Percentiles rank a stretch among this genome's conserved stretches.
phyloP scores from a whole-genome alignment of 2,797 vertebrate genomes.

The Glossophaga mutica region DNA sequence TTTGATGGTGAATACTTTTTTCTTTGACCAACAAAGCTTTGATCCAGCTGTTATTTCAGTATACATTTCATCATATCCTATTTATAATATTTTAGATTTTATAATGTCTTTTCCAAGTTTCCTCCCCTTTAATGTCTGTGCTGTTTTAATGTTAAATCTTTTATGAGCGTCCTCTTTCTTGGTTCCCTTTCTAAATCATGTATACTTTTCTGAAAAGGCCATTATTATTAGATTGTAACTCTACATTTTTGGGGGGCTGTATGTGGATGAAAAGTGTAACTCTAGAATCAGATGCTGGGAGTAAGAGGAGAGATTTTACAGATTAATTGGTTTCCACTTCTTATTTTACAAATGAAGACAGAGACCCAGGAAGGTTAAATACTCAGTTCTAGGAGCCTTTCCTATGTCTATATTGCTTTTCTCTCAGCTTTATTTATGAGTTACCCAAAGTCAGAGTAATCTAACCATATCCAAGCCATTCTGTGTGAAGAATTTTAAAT shows the following conservation, averaged over 20 bases:
- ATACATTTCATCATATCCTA: slow-evolving; percentile 18
- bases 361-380: background rate
- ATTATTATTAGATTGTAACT: background rate
- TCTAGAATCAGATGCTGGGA: background rate
- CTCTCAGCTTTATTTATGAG: background rate
- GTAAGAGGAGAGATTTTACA: background rate
- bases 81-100: slow-evolving; percentile 33
- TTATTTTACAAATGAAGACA: background rate
- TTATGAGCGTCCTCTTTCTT: background rate
- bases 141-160: slow-evolving; percentile 32
- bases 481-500: slow-evolving; percentile 52
- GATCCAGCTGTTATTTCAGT: background rate
- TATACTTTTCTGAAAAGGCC: background rate
- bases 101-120: background rate
- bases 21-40: slow-evolving; percentile 44
- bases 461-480: background rate
- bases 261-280: background rate
- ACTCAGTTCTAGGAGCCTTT: background rate
- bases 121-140: background rate
- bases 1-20: slow-evolving; percentile 20
- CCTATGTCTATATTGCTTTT: background rate
- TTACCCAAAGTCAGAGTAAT: background rate
- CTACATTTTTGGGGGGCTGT: background rate
- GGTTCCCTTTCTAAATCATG: background rate
- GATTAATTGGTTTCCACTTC: background rate